Base-by-base conservation (phyloP, 2,888 invertebrate species). In the Portevinia maculata region DNA sequence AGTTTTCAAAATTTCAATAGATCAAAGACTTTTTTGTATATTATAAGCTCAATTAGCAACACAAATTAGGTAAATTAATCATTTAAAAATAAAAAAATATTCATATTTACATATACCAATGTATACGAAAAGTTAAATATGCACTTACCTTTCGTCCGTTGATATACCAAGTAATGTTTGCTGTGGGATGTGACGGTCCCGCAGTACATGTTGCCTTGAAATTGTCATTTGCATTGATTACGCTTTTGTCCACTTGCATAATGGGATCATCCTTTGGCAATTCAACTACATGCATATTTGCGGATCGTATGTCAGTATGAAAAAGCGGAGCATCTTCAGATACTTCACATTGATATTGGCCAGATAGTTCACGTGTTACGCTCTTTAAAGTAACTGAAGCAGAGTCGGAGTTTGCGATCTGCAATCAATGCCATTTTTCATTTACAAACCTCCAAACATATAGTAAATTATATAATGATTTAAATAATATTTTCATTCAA, bases 271-370 rank as follows among this genome's bases (percentile, higher is more conserved):
- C 91, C 69, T 92, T 91, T 30, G 92, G 92, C 84, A 92, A 88
- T 87, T 92, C 92, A 87, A 92, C 92, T 84, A 92, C 92, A 86
- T 92, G 92, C 91, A 92, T 91, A 85, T 91, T 89, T 34, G 92
- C 91, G 8, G 91, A 89, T 39, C 92, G 91, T 83, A 92, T 92
- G 79, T 92, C 92, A 13, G 92, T 92, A 86, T 92, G 92, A 85
- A 92, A 92, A 53, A 92, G 90, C 6, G 92, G 92, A 34, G 92
- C 92, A 88, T 92, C 92, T 79, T 92, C 92, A n/a, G 92, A 92
- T 41, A 92, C 92, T 88, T 92, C 92, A 85, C 92, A 92, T 87
- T 92, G 92, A 88, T 92, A 92, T 87, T 90, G 91, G 69, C 92
- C 92, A 37, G 92, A 91, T 79, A 92, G 90, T 85, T 92, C 92